A percentile compares a stretch with the other conserved stretches of the same genome.
Evolutionary conservation across 2,888 invertebrate species (phyloP).

Genomic region (Aleiodes testaceus): DNA sequence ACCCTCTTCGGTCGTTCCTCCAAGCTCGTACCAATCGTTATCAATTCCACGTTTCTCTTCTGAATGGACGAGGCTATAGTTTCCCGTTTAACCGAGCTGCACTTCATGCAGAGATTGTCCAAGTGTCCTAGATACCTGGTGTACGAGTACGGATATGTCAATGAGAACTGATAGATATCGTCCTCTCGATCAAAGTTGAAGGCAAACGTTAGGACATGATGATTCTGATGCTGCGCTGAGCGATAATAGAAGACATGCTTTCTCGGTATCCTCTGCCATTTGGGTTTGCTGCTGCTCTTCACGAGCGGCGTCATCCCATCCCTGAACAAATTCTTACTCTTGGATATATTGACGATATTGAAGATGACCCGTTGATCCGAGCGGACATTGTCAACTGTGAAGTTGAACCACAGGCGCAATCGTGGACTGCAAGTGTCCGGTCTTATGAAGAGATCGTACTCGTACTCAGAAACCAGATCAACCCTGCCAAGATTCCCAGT

Average conservation of each 20-base stretch:
- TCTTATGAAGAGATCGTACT: slow-evolving; percentile 96
- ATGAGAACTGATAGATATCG: slow-evolving; percentile 95
- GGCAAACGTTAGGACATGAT: slow-evolving; percentile 93
- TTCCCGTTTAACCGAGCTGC: slow-evolving; percentile 62
- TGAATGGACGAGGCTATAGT: slow-evolving; percentile 75
- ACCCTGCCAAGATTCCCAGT: slow-evolving; percentile 97
- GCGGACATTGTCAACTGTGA: slow-evolving; percentile 96
- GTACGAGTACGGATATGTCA: slow-evolving; percentile 97
- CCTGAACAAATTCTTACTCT: slow-evolving; percentile 90
- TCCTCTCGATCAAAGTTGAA: slow-evolving; percentile 97
- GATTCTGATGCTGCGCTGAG: slow-evolving; percentile 89
- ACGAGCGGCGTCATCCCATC: slow-evolving; percentile 95
- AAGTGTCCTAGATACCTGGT: slow-evolving; percentile 90
- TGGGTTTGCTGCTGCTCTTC: slow-evolving; percentile 90
- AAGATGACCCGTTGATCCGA: slow-evolving; percentile 96
- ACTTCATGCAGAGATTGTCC: slow-evolving; percentile 71
- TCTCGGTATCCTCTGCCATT: slow-evolving; percentile 82
- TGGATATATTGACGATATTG: slow-evolving; percentile 97
- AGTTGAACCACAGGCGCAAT: slow-evolving; percentile 97
- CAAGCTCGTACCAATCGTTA: slow-evolving; percentile 81
- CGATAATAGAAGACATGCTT: slow-evolving; percentile 89
- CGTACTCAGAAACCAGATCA: slow-evolving; percentile 93
- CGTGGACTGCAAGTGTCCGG: slow-evolving; percentile 97
- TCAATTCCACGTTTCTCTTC: slow-evolving; percentile 90
- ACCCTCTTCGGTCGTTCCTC: slow-evolving; percentile 78